Evolutionary conservation across 2,113 vertebrate species (phyloP).

Genomic region (Taurulus bubalis): DNA sequence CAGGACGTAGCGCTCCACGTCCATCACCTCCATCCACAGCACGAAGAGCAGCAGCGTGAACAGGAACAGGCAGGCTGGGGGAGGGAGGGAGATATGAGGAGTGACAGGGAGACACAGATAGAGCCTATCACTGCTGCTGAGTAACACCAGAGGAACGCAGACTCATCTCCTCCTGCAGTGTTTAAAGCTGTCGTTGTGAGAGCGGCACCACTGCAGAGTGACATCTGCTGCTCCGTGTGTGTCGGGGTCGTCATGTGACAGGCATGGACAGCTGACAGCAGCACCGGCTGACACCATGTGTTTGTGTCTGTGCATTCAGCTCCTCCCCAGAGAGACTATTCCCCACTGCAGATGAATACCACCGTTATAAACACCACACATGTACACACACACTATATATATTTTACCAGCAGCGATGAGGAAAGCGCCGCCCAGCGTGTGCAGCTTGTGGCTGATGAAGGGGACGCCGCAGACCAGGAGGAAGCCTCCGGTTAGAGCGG

Average conservation of each 20-base stretch:
- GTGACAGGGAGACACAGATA: constrained; percentile 4
- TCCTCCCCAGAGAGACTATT: constrained; percentile 1
- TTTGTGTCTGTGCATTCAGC: constrained; percentile 24
- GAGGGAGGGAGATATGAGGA: constrained; percentile 25
- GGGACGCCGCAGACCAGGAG: constrained; percentile 88
- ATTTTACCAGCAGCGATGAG: constrained; percentile 86
- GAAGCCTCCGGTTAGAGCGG: constrained; percentile 83
- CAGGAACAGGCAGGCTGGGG: constrained; percentile 85
- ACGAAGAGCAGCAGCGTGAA: constrained; percentile 86
- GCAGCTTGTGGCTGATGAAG: constrained; percentile 84
- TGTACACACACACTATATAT: neutral
- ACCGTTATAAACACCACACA: constrained; percentile 13
- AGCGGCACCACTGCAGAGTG: constrained; percentile 32
- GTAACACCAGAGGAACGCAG: constrained; percentile 43
- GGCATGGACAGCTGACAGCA: constrained; percentile 67
- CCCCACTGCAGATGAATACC: constrained; percentile 4
- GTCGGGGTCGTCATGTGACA: constrained; percentile 53
- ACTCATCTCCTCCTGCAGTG: constrained; percentile 39
- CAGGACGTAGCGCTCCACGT: constrained; percentile 88
- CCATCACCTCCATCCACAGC: constrained; percentile 90
- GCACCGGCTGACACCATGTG: constrained; percentile 28
- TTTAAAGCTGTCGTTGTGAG: constrained; percentile 65
- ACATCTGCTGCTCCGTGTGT: constrained; percentile 45
- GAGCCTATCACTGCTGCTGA: constrained; percentile 1
- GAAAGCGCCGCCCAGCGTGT: constrained; percentile 86